phyloP scores from a whole-genome alignment of 1,140 invertebrate genomes.

The Matsumurasca onukii region DNA sequence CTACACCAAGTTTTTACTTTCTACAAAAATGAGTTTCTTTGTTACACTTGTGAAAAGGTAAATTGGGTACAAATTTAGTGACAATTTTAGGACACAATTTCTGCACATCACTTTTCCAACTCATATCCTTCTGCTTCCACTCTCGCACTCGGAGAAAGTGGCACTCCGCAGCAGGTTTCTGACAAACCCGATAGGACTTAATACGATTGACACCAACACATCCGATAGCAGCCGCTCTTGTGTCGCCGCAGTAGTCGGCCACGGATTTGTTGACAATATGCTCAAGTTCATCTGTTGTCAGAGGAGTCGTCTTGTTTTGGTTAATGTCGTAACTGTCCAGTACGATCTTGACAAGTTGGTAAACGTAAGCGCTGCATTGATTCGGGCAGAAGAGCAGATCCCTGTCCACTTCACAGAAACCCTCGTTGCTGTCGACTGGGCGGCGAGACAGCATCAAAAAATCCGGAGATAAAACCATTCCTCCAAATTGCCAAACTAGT shows the following conservation, averaged over 20 bases:
- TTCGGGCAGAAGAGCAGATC: constrained; percentile 11
- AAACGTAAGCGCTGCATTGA: constrained; percentile 18
- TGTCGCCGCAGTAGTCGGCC: constrained; percentile 1
- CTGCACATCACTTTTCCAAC: not conserved
- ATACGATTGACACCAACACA: constrained; percentile 14
- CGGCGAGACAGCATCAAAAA: not conserved
- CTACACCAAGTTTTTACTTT: not conserved
- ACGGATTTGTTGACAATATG: constrained; percentile 14
- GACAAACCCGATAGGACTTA: not conserved
- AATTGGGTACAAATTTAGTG: constrained; percentile 1
- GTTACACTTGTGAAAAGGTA: not conserved
- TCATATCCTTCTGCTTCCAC: not conserved
- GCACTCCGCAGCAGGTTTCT: not conserved
- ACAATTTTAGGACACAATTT: constrained; percentile 15
- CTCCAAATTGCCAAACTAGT: constrained; percentile 21
- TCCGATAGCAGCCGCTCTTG: not conserved
- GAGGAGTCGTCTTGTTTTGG: not conserved
- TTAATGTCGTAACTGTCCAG: not conserved
- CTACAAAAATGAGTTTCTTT: no score
- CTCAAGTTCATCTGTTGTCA: not conserved
- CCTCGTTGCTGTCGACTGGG: not conserved
- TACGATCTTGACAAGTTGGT: not conserved
- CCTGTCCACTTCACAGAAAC: constrained; percentile 21
- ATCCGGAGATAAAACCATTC: not conserved
- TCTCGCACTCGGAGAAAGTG: constrained; percentile 15